Evolutionary conservation across 2,888 invertebrate species (phyloP).

Genomic region (Mythimna ferrago): DNA sequence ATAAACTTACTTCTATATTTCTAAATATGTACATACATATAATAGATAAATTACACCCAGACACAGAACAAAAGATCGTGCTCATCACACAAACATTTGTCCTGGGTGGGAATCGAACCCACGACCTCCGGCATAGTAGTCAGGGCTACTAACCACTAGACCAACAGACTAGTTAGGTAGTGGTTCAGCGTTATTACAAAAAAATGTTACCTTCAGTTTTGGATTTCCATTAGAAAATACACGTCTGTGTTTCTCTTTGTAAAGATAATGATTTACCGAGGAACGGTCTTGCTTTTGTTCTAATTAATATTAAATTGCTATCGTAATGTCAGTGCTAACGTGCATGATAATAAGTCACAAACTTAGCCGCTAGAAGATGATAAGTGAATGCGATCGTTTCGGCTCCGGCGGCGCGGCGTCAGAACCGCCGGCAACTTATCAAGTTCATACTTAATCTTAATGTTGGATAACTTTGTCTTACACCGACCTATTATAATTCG

Average conservation of each 20-base stretch:
- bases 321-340: conserved; percentile 14
- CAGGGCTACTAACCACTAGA: too few species aligned
- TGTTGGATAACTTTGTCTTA: conserved; percentile 54
- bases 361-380: conserved; percentile 37
- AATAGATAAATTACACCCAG: too few species aligned
- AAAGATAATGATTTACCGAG: conserved; percentile 6
- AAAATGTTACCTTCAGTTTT: background rate
- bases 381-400: conserved; percentile 54
- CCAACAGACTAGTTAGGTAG: too few species aligned
- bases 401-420: conserved; percentile 5
- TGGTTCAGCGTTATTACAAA: background rate
- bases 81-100: too few species aligned
- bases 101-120: too few species aligned
- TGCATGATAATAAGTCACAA: conserved; percentile 45
- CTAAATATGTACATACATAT: too few species aligned
- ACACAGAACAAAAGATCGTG: too few species aligned
- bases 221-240: conserved; percentile 4
- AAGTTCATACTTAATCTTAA: conserved; percentile 55
- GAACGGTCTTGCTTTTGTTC: background rate
- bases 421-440: conserved; percentile 23
- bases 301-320: conserved; percentile 22
- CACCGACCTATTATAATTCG: conserved; percentile 46
- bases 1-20: too few species aligned
- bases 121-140: too few species aligned
- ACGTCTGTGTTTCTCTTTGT: background rate